A percentile compares a stretch with the other conserved stretches of the same genome.
Evolutionary conservation across 2,113 vertebrate genomes (phyloP).

Genomic region (Leuciscus idus): DNA sequence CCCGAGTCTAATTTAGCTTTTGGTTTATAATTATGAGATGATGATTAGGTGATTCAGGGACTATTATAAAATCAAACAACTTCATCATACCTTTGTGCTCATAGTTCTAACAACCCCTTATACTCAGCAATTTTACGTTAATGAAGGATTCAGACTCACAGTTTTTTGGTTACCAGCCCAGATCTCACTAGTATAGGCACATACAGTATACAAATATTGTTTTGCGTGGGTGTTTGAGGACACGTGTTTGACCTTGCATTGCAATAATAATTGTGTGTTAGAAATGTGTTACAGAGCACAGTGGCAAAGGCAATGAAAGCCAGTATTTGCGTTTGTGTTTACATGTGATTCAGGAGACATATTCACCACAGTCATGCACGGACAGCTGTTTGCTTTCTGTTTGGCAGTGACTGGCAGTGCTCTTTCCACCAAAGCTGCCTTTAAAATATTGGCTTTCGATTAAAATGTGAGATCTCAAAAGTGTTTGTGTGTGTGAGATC

Average conservation of each 20-base stretch:
- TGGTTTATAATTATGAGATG: conserved; percentile 13
- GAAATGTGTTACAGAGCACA: neutral
- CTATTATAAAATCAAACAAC: neutral
- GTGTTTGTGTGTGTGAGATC: neutral
- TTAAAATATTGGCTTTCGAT: neutral
- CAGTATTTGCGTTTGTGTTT: conserved; percentile 1
- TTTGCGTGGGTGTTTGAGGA: neutral
- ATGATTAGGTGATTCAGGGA: conserved; percentile 20
- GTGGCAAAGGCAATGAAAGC: neutral
- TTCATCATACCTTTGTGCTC: neutral
- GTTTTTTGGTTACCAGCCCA: neutral
- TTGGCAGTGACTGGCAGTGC: neutral
- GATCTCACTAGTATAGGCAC: neutral
- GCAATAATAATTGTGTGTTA: neutral
- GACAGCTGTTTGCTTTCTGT: neutral
- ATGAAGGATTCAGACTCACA: neutral
- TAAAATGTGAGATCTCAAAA: neutral
- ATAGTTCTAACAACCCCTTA: neutral
- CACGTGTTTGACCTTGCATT: neutral
- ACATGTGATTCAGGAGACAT: neutral
- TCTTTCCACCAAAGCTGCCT: neutral
- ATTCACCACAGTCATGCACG: neutral
- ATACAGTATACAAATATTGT: neutral
- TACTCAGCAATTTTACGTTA: neutral
- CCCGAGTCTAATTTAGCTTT: conserved; percentile 10